Base-by-base conservation (phyloP, 2,113 vertebrate species). In the Crotalus viridis region DNA sequence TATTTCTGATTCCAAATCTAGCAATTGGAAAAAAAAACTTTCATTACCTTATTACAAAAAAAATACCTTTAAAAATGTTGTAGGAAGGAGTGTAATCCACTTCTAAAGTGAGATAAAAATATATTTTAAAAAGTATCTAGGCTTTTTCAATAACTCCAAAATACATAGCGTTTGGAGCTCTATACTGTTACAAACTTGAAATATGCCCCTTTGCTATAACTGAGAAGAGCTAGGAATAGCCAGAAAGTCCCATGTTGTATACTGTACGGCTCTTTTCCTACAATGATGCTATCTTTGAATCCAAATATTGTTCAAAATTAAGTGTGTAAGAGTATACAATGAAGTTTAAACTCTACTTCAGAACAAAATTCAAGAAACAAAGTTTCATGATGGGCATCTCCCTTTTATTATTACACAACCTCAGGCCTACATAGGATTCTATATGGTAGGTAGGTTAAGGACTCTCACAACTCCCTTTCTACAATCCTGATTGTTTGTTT, bases 391-490 rank as follows among this genome's bases (percentile, higher is more conserved):
- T 97, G 97, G 97, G 97, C 97, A 97, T 97, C 97, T 97, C 97
- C 17, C 97, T 97, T 98, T 98, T 98, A 98, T 97, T 97, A 97
- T 98, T 98, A 97, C 97, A 97, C 96, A 97, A 98, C 97, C 96
- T 91, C 87, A 85, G 97, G 97, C 96, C 96, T 94, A 94, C 43
- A 94, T 87, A 95, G 90, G 87, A 93, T 96, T 96, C 97, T 97
- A 97, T 98, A 98, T 97, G 97, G 95, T 97, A 93, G 91, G 9
- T 93, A 93, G 94, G 96, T 96, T 97, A 96, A 97, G 95, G 95
- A 95, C 97, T 95, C 96, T 92, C 92, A 91, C 94, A 93, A 94
- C 39, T 85, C 96, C 95, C 95, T 91, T 91, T 95, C 95, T 92
- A 94, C 85, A 96, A 94, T 81, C 61, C 69, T 26, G 59, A 90